Evolutionary conservation across 2,888 invertebrate genomes (phyloP), one percentile per base, ranked within the genome.

Genomic region (Deladenus siricidicola): DNA sequence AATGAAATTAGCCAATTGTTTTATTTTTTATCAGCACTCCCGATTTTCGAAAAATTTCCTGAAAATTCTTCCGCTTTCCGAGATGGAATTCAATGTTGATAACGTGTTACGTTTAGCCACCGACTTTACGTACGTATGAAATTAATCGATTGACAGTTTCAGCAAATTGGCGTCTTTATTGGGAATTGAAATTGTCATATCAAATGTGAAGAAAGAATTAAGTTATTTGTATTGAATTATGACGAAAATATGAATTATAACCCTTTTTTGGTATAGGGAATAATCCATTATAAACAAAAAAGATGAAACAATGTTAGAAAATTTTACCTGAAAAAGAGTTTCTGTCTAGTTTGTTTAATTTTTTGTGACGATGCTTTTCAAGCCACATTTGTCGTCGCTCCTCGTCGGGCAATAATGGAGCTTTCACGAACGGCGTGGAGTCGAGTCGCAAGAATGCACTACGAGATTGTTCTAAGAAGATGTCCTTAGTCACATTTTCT

Each of bases 321-420:
- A 19, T 47, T 10, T 47, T 47, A 19, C 8, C 23, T 23, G 23
- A 48, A 48, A 19, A 23, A 48, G 17, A 3, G 17, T 48, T 48
- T 26, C 28, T 50, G 28, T 50, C 50, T n/a, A 50, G 23, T 50
- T 28, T 50, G 8, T 50, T 23, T n/a, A 34, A 2, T 39, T 53
- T 30, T 30, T 34, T 29, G 39, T 34, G 53, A 28, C n/a, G 29
- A 19, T 53, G 53, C 6, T 39, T 17, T 53, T 53, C 34, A 30
- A 53, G 39, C 53, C 53, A 53, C 19, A 53, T 34, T 53, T 53
- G 53, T n/a, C 53, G 53, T 19, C 53, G 53, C 39, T 53, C 53
- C 39, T 53, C 53, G 4, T 53, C 53, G 24, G 53, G 53, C 39
- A 53, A 30, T n/a, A 53, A 39, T 6, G 53, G 53, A 34, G 53